A percentile compares a stretch with the other conserved stretches of the same genome.
Evolutionary conservation across 2,888 invertebrate genomes (phyloP).

Genomic region (Chloroclystis v-ata): DNA sequence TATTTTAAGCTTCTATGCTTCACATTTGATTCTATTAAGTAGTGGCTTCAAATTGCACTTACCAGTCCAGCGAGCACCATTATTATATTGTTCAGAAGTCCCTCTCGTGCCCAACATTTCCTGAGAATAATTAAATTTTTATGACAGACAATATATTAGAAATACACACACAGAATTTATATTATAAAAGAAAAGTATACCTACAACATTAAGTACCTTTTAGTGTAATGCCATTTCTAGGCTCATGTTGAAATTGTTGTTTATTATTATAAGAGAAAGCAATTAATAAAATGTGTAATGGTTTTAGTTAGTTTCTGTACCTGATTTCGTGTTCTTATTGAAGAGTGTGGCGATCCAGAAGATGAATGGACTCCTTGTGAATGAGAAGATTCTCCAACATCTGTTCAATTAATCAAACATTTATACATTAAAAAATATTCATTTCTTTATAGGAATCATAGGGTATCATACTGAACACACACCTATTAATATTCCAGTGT

Average conservation of each 20-base stretch:
- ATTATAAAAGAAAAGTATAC: no score
- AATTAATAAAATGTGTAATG: neutral
- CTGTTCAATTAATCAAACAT: constrained; percentile 4
- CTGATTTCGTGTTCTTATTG: constrained; percentile 21
- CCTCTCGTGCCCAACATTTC: constrained; percentile 18
- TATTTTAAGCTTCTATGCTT: no score
- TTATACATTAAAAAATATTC: neutral
- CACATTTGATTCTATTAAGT: no score
- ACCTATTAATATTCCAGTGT: constrained; percentile 70
- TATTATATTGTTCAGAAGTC: constrained; percentile 12
- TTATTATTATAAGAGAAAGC: neutral
- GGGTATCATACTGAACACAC: neutral
- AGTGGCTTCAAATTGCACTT: no score
- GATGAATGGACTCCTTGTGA: constrained; percentile 25
- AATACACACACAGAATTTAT: no score
- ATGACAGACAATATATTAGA: neutral
- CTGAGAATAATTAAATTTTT: constrained; percentile 4
- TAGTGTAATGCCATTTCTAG: no score
- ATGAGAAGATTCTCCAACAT: constrained; percentile 27
- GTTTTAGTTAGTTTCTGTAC: constrained; percentile 8
- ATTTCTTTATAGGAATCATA: neutral
- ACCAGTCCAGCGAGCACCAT: no score
- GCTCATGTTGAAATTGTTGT: no score
- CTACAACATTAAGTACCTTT: no score
- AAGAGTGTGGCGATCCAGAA: constrained; percentile 23